phyloP scores from a whole-genome alignment of 2,797 vertebrate genomes.

The Diplodus puntazzo region DNA sequence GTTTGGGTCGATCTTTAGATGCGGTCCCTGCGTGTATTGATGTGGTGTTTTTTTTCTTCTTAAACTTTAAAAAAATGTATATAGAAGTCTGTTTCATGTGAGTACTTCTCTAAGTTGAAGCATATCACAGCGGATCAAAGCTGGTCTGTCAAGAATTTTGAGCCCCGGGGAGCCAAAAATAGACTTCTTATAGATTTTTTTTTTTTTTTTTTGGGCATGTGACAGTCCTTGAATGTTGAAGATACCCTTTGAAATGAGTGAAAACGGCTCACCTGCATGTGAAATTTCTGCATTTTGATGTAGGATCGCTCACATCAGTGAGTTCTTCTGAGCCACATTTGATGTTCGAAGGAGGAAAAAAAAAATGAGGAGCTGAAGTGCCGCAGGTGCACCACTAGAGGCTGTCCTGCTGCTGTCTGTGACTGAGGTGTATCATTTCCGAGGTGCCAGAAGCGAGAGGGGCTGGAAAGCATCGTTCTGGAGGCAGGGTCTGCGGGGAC shows the following conservation, averaged over 20 bases:
- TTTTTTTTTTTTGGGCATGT: not conserved
- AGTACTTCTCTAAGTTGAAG: not conserved
- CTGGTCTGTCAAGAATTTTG: not conserved
- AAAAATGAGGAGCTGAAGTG: constrained; percentile 55
- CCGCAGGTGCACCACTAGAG: constrained; percentile 74
- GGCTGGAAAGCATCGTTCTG: constrained; percentile 23
- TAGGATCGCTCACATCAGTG: not conserved
- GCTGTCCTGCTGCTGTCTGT: constrained; percentile 74
- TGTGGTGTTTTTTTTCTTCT: constrained; percentile 3
- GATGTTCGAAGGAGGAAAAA: not conserved
- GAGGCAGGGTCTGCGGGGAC: constrained; percentile 44
- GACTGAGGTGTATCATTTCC: constrained; percentile 19
- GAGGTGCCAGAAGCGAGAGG: constrained; percentile 5
- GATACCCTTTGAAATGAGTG: not conserved
- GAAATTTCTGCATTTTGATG: not conserved
- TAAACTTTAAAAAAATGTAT: not conserved
- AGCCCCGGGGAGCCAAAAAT: constrained; percentile 3
- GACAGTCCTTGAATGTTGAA: not conserved
- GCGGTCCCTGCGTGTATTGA: not conserved
- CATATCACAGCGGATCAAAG: constrained; percentile 7
- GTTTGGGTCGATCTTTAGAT: constrained; percentile 11
- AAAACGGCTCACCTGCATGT: not conserved
- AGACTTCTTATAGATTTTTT: not conserved
- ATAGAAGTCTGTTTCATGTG: constrained; percentile 29
- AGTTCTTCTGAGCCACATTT: not conserved